These are phyloP conservation scores for Pangasianodon gigas DNA, from an alignment of 2,113 vertebrate species.

Conservation along the genomic window DNA sequence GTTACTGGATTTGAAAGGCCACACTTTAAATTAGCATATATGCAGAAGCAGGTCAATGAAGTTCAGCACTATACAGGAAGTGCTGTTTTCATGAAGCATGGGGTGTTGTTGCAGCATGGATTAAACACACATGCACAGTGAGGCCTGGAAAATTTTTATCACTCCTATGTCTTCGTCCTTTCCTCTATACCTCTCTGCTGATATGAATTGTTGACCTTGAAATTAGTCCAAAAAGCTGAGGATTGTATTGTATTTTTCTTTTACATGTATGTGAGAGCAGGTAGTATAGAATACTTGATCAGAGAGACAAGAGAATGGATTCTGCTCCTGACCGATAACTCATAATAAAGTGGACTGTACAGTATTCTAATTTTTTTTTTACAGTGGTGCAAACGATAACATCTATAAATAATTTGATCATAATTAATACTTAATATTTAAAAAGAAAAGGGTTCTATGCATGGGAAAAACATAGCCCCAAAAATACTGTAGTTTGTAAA, in stretches of 20 bases:
- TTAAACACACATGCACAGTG: slow-evolving; percentile 39
- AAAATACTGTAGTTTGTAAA: neutral
- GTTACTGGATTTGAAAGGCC: neutral
- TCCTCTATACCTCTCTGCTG: slow-evolving; percentile 23
- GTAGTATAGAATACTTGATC: neutral
- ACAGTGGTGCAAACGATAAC: neutral
- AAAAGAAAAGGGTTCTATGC: neutral
- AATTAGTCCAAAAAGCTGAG: slow-evolving; percentile 25
- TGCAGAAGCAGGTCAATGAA: slow-evolving; percentile 17
- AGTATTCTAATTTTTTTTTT: neutral
- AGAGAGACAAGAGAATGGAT: neutral
- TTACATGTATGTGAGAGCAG: neutral
- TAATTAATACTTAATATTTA: neutral
- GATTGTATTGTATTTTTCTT: neutral
- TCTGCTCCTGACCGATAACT: neutral
- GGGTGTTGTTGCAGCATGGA: slow-evolving; percentile 31
- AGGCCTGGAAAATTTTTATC: neutral
- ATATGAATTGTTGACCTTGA: slow-evolving; percentile 33
- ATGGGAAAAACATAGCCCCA: neutral
- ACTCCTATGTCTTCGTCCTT: slow-evolving; percentile 23
- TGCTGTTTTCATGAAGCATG: slow-evolving; percentile 3
- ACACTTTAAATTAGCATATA: slow-evolving; percentile 1
- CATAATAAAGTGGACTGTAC: neutral
- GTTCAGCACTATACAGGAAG: slow-evolving; percentile 20
- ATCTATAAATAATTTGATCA: neutral